Percentiles rank a stretch among this genome's conserved stretches.
These are phyloP conservation scores for Triplophysa rosa DNA, from an alignment of 2,113 vertebrate genomes.

Conservation along the genomic window DNA sequence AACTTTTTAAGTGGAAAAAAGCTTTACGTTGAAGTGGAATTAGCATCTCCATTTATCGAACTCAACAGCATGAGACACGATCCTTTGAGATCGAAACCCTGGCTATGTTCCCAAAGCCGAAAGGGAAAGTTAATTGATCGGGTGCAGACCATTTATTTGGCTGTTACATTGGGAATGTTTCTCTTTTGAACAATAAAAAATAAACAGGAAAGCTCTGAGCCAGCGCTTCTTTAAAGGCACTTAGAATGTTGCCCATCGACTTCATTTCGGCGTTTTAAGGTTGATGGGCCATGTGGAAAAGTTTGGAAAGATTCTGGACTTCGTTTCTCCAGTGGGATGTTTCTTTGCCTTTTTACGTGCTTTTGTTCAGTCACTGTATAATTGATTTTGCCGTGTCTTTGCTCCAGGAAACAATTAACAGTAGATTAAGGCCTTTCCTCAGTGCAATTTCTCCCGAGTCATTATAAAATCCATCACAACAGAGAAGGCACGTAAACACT, in stretches of 20 bases:
- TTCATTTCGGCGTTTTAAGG: constrained; percentile 48
- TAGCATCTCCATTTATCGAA: constrained; percentile 15
- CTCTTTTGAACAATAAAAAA: neutral
- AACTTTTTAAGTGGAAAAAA: neutral
- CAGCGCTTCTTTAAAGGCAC: constrained; percentile 14
- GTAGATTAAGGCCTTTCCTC: constrained; percentile 39
- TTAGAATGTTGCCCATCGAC: constrained; percentile 43
- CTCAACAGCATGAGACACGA: constrained; percentile 31
- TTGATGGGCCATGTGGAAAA: constrained; percentile 44
- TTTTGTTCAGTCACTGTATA: constrained; percentile 56
- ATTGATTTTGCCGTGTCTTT: constrained; percentile 57
- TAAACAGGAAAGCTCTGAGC: constrained; percentile 9
- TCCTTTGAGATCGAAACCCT: neutral
- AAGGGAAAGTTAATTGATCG: constrained; percentile 37
- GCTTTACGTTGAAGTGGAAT: neutral
- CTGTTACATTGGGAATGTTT: neutral
- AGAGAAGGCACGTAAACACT: constrained; percentile 11
- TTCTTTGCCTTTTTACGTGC: constrained; percentile 28
- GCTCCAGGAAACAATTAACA: constrained; percentile 55
- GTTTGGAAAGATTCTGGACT: constrained; percentile 34
- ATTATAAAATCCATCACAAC: constrained; percentile 35
- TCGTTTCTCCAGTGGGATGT: constrained; percentile 31
- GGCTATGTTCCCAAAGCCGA: constrained; percentile 15
- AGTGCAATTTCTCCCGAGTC: constrained; percentile 30
- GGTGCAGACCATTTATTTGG: constrained; percentile 2